phyloP scores from a whole-genome alignment of 1,140 invertebrate genomes.

The Euborellia annulipes region DNA sequence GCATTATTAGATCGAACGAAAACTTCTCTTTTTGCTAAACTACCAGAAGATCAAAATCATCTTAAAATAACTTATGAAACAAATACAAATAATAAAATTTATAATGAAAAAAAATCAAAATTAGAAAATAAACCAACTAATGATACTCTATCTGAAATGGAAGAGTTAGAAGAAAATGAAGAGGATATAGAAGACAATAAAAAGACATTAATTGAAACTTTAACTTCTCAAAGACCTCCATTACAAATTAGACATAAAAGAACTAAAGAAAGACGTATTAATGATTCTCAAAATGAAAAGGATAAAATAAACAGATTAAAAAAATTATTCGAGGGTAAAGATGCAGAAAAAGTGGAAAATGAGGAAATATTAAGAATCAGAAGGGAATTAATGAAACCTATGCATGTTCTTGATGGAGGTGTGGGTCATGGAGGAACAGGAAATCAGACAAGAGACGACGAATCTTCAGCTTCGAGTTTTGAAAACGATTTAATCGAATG shows the following conservation, averaged over 20 bases:
- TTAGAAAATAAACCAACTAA: background rate
- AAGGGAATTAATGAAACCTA: slow-evolving; percentile 22
- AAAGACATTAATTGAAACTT: background rate
- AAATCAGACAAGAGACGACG: slow-evolving; percentile 36
- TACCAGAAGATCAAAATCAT: too few species aligned
- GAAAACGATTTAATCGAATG: slow-evolving; percentile 56
- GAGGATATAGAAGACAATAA: slow-evolving; percentile 25
- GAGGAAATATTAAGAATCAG: background rate
- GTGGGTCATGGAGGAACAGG: slow-evolving; percentile 57
- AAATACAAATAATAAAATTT: too few species aligned
- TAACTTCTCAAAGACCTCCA: too few species aligned
- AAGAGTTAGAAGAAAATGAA: slow-evolving; percentile 20
- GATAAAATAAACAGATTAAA: slow-evolving; percentile 10
- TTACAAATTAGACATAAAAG: too few species aligned
- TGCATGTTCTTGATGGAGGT: slow-evolving; percentile 44
- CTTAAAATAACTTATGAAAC: too few species aligned
- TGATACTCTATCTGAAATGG: slow-evolving; percentile 11
- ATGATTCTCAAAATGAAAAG: too few species aligned
- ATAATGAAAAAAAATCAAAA: too few species aligned
- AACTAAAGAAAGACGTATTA: too few species aligned
- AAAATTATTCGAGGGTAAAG: background rate
- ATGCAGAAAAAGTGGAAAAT: slow-evolving; percentile 3
- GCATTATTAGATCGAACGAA: slow-evolving; percentile 44
- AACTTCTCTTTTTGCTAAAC: background rate
- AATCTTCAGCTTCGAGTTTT: slow-evolving; percentile 56